Evolutionary conservation across 2,888 invertebrate genomes (phyloP).

Genomic region (Clistopyga incitator): DNA sequence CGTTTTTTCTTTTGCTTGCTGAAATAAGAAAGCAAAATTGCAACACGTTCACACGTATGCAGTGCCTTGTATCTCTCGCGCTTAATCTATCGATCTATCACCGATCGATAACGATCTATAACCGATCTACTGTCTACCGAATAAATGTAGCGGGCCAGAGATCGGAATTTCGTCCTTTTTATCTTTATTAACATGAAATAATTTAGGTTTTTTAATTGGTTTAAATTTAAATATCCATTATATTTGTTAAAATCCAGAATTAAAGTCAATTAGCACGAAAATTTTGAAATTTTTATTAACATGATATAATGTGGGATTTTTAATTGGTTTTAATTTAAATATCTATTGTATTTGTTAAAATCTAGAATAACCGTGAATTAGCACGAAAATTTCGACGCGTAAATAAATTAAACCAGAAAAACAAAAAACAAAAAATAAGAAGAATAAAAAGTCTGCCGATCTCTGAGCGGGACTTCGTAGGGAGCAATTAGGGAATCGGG

Average conservation of each 20-base stretch:
- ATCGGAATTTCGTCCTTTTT: no score
- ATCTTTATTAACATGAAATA: no score
- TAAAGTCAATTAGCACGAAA: no score
- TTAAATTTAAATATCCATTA: no score
- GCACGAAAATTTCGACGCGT: no score
- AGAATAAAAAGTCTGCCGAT: background rate
- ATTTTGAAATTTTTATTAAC: no score
- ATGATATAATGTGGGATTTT: no score
- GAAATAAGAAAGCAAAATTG: slow-evolving; percentile 77
- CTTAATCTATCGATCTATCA: background rate
- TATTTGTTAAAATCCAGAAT: no score
- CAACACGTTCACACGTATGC: slow-evolving; percentile 44
- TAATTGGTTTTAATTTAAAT: no score
- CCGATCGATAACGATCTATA: slow-evolving; percentile 1
- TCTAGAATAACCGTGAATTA: no score
- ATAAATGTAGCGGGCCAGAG: background rate
- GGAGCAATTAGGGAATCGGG: slow-evolving; percentile 62
- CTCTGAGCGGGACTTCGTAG: slow-evolving; percentile 44
- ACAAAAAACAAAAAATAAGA: background rate
- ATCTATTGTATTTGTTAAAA: no score
- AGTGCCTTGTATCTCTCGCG: slow-evolving; percentile 7
- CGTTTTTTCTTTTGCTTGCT: slow-evolving; percentile 83
- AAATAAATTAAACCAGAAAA: background rate
- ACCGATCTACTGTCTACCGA: background rate
- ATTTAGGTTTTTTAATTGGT: no score